Percentiles rank a stretch among this genome's conserved stretches.
phyloP scores from a whole-genome alignment of 2,797 vertebrate genomes.

The Clarias pachynema region DNA sequence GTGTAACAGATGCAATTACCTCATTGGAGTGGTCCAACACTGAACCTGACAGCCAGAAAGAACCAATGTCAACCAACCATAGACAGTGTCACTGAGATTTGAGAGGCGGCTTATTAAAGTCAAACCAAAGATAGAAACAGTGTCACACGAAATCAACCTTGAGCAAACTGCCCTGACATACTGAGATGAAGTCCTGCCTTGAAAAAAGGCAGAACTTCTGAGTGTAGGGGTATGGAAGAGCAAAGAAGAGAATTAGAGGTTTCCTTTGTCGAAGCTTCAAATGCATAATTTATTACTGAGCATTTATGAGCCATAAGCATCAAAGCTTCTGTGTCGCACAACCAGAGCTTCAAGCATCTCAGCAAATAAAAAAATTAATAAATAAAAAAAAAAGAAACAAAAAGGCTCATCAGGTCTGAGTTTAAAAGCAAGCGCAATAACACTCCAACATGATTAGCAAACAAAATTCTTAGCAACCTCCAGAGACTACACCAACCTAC shows the following conservation, averaged over 20 bases:
- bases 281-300: conserved; percentile 27
- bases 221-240: not conserved
- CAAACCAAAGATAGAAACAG: conserved; percentile 32
- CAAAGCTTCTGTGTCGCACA: not conserved
- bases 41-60: conserved; percentile 30
- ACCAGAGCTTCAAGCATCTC: not conserved
- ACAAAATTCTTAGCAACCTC: not conserved
- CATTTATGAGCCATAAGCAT: conserved; percentile 1
- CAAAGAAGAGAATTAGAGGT: not conserved
- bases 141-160: conserved; percentile 27
- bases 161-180: conserved; percentile 15
- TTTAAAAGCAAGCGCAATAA: not conserved
- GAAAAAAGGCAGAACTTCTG: not conserved
- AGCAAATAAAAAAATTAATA: not conserved
- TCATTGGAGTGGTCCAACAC: conserved; percentile 22
- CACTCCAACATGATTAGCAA: not conserved
- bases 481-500: not conserved
- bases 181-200: conserved; percentile 11
- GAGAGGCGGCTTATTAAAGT: conserved; percentile 27
- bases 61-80: not conserved
- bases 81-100: conserved; percentile 28
- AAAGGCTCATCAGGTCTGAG: not conserved
- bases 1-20: conserved; percentile 31
- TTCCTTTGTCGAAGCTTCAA: not conserved
- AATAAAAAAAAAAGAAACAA: not conserved